A percentile compares a stretch with the other conserved stretches of the same genome.
Evolutionary conservation across 1,140 invertebrate genomes (phyloP).

Genomic region (Temnothorax longispinosus): DNA sequence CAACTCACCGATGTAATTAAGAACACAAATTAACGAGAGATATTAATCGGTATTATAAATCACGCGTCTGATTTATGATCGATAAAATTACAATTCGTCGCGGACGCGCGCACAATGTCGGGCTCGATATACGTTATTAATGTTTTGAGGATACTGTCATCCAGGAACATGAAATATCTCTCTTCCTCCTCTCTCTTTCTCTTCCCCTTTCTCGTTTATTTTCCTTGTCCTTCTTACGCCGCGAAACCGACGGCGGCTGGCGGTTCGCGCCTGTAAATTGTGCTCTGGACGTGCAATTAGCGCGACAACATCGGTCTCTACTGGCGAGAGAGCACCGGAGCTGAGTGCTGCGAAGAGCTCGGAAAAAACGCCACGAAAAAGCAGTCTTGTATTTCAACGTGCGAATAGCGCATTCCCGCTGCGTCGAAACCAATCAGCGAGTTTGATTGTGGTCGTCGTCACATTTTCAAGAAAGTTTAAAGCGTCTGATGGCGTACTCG

Average conservation of each 20-base stretch:
- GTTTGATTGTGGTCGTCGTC: neutral
- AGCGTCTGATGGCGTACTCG: neutral
- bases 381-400: conserved; percentile 34
- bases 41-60: conserved; percentile 44
- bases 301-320: conserved; percentile 49
- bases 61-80: conserved; percentile 34
- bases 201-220: neutral
- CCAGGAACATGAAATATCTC: conserved; percentile 23
- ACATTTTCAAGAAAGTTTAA: conserved; percentile 20
- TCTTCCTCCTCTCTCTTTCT: conserved; percentile 15
- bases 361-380: conserved; percentile 55
- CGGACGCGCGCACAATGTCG: conserved; percentile 12
- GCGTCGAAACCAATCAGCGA: conserved; percentile 26
- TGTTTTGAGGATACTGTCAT: conserved; percentile 41
- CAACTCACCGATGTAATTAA: conserved; percentile 37
- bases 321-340: neutral
- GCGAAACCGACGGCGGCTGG: conserved; percentile 9
- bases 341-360: conserved; percentile 14
- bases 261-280: conserved; percentile 65
- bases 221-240: neutral
- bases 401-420: conserved; percentile 9
- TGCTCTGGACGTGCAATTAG: conserved; percentile 76
- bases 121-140: conserved; percentile 32
- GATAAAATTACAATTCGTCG: conserved; percentile 41
- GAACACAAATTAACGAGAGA: conserved; percentile 52